Base-by-base conservation (phyloP, 2,888 invertebrate genomes). In the Sylvicola cinctus region DNA sequence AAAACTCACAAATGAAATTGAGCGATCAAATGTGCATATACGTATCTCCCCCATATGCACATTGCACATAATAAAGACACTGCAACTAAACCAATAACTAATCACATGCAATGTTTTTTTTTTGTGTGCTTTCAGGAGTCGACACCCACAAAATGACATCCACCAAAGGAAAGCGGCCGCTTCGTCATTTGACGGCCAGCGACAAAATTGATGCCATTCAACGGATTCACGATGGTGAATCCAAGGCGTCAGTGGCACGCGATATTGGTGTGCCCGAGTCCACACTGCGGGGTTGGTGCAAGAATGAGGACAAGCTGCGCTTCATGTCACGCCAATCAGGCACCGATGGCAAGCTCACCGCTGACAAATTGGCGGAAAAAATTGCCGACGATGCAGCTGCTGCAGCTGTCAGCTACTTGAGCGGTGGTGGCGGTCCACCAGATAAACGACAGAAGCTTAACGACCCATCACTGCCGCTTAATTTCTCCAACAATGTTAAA, bases 191-290 rank as follows among this genome's bases (percentile, higher is more conserved):
- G 44, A 75, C 77, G 40, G 74, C 78, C 32, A 63, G 71, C 41
- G 80, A 81, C 52, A 84, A 84, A 60, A 68, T 84, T 45, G 71
- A 75, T 47, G 81, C 83, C 26, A 78, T 85, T 44, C 70, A 77
- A 46, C 63, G 83, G 42, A 80, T 85, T 30, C 79, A 79, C 60
- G 75, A 77, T 52, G 83, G 83, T 34, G 80, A 83, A 54, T 79
- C 79, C 36, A 83, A 84, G 49, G 83, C 84, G 3, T 79, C 81
- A 1, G 83, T 84, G 2, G 83, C 83, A 2, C 65, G 83, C 3
- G 79, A 81, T 52, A 80, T 83, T 49, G 80, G 81, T 25, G 81
- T 84, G 13, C 83, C 84, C 1, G 84, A 84, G 54, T 83, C 81
- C 3, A 84, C 84, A 7, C 61, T 84, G 12, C 66, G 84, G 3